Base-by-base conservation (phyloP, 2,113 vertebrate genomes). In the Mohoua ochrocephala region DNA sequence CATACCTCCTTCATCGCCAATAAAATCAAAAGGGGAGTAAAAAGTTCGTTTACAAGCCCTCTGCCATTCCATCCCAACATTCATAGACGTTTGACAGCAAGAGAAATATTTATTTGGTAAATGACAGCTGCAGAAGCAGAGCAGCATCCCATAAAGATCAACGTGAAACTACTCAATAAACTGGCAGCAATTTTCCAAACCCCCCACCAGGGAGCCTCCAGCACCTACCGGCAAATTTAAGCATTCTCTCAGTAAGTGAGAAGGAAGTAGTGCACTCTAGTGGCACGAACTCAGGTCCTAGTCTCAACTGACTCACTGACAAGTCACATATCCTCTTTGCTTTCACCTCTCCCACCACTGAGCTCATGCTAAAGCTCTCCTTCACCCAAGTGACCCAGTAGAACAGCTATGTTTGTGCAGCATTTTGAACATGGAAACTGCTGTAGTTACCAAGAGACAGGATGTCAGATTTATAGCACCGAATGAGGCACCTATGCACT, bases 181-280 rank as follows among this genome's bases (percentile, higher is more conserved):
- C 2, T 28, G 18, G 65, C 45, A 93, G 68, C 45, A 65, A 47
- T 81, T 83, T 92, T 90, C 60, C 50, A 88, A 76, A 6, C 4
- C 4, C 27, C 19, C 18, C 20, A 67, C 22, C 52, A 67, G 71
- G 31, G 18, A 94, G 61, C 33, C 57, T 47, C 33, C 67, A 83
- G n/a, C 74, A 95, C 35, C 74, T 47, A 71, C 22, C 15, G 61
- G 45, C 50, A 50, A 35, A 71, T 83, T 86, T 27, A 86, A 73
- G 56, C 67, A 86, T 64, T 89, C 52, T 76, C 30, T 68, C 41
- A 35, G 0, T 27, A 77, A 88, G 39, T 45, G 49, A 63, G 77
- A 93, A 76, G 68, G 78, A 89, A 92, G 78, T 21, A 89, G 80
- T 96, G 91, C 88, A 94, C 89, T 75, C 91, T 81, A 96, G 89